Conservation (phyloP, 2,888 invertebrate species). For the Rotaria macrura region DNA sequence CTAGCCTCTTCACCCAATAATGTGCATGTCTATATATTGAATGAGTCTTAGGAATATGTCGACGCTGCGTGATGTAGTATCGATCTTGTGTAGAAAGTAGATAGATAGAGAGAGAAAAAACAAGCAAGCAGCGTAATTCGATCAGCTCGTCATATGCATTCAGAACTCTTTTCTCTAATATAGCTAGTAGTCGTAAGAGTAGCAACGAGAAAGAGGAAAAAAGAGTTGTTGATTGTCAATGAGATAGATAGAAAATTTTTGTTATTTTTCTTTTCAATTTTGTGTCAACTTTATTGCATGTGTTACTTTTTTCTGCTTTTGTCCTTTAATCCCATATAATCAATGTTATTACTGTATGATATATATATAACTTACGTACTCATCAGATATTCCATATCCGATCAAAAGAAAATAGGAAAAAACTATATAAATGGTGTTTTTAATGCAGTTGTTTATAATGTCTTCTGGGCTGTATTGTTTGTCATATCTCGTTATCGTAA, state of each 20-base stretch:
- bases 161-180: background rate
- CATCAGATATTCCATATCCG: background rate
- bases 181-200: background rate
- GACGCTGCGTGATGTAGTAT: background rate
- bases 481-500: background rate
- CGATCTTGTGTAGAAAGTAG: background rate
- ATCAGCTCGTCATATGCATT: background rate
- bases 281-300: background rate
- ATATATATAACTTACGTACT: too few relatives aligned
- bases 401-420: too few relatives aligned
- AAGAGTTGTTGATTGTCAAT: background rate
- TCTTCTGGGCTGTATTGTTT: background rate
- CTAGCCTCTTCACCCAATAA: background rate
- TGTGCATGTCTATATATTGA: background rate
- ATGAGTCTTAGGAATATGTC: background rate
- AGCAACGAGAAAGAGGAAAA: background rate
- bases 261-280: background rate
- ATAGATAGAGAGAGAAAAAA: background rate
- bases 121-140: background rate
- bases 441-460: background rate
- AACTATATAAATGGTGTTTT: too few relatives aligned
- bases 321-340: background rate
- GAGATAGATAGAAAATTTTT: background rate
- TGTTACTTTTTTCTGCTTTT: background rate
- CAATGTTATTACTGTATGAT: background rate